A percentile compares a stretch with the other conserved stretches of the same genome.
Evolutionary conservation across 2,888 invertebrate species (phyloP).

Genomic region (Acleris cristana): DNA sequence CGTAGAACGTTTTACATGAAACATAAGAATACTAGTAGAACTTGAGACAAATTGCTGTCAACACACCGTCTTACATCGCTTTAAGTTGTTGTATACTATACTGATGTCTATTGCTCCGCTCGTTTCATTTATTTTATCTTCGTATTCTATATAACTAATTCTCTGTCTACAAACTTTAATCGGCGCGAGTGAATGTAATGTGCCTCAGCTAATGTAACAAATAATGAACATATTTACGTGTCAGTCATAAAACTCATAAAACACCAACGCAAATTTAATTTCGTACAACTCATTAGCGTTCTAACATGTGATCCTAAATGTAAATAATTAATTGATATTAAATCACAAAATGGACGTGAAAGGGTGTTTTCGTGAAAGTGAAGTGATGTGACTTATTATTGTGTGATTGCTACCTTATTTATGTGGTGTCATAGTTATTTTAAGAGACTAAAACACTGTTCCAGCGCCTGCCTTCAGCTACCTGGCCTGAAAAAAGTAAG

Average conservation of each 20-base stretch:
- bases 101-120: conserved; percentile 17
- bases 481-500: conserved; percentile 37
- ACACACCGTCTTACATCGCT: conserved; percentile 25
- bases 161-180: conserved; percentile 41
- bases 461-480: conserved; percentile 32
- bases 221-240: conserved; percentile 48
- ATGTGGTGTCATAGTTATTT: conserved; percentile 28
- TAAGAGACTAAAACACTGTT: conserved; percentile 26
- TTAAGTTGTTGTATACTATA: conserved; percentile 21
- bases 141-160: conserved; percentile 40
- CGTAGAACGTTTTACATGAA: background rate
- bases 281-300: conserved; percentile 44
- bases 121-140: conserved; percentile 42
- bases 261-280: conserved; percentile 19
- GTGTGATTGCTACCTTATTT: conserved; percentile 42
- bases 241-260: conserved; percentile 37
- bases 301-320: conserved; percentile 73
- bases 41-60: conserved; percentile 5
- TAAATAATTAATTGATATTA: conserved; percentile 70
- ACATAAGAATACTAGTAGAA: background rate
- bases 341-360: conserved; percentile 73
- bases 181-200: conserved; percentile 56
- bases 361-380: conserved; percentile 65
- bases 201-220: conserved; percentile 47
- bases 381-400: conserved; percentile 58